A percentile compares a stretch with the other conserved stretches of the same genome.
phyloP scores from a whole-genome alignment of 2,888 invertebrate genomes.

The Drosophila merina region DNA sequence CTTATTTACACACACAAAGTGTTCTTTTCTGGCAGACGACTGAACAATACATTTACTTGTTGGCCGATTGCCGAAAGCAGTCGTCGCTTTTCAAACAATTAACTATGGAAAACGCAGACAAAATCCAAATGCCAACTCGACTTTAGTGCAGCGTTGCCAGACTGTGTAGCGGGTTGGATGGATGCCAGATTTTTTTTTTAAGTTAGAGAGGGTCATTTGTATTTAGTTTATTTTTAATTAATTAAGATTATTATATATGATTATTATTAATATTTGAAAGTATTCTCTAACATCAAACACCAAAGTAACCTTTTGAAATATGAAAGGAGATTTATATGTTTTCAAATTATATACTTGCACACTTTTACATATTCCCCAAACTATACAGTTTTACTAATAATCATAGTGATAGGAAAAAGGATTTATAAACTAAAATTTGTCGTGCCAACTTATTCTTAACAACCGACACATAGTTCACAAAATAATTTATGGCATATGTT shows the following conservation, averaged over 20 bases:
- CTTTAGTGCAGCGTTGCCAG: constrained; percentile 35
- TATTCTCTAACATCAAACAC: too few relatives aligned
- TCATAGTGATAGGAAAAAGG: background rate
- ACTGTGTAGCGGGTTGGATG: background rate
- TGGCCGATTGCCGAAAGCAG: constrained; percentile 26
- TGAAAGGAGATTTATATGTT: background rate
- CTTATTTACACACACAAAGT: constrained; percentile 36
- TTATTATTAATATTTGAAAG: background rate
- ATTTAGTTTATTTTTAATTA: too few relatives aligned
- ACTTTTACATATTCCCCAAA: background rate
- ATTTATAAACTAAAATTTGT: background rate
- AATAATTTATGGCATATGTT: background rate
- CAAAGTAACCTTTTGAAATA: background rate
- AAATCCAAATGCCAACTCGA: constrained; percentile 74
- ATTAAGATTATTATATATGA: too few relatives aligned
- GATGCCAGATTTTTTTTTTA: background rate
- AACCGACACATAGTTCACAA: too few relatives aligned
- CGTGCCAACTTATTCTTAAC: background rate
- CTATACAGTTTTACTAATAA: too few relatives aligned
- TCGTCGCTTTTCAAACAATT: constrained; percentile 46
- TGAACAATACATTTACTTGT: constrained; percentile 50
- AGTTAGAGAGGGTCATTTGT: background rate
- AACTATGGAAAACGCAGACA: constrained; percentile 39
- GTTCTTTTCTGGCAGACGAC: constrained; percentile 30
- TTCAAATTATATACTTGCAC: background rate